Evolutionary conservation across 2,888 invertebrate species (phyloP), one percentile per base, ranked within the genome.

Genomic region (Scotopteryx bipunctaria): DNA sequence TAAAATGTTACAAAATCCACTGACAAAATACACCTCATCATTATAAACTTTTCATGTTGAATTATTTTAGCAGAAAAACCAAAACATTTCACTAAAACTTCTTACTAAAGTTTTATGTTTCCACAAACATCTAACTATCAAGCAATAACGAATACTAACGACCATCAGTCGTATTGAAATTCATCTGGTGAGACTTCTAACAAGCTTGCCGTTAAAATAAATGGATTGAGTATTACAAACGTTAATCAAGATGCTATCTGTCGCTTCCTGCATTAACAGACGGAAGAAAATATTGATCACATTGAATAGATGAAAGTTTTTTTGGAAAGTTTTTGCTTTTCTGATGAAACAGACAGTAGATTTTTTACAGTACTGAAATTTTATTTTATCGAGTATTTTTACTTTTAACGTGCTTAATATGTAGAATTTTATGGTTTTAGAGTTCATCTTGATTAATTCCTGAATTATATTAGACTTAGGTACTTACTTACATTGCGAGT

Each of bases 91-190:
- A 1, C 1, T 9, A 27, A 8, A 9, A 8, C 2, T 23, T 23
- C 6, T 6, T 23, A 1, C 27, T 0, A 13, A 6, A 27, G 13
- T 15, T 25, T 40, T 27, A 16, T 25, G 17, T 13, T 40, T 32
- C 32, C 31, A 38, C 21, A 36, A 27, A 11, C 35, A 42, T 31
- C 29, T 41, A 41, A 43, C 47, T 25, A 38, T 6, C 29, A 40
- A 32, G n/a, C n/a, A 25, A 47, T 35, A 47, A 46, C 31, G 31
- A 48, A 60, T 69, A 73, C 65, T 66, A 67, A 72, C 65, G 65
- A 64, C 70, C 69, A 74, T 76, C 78, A 73, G 59, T 68, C 69
- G 74, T 71, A 80, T 78, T 76, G 69, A 71, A 73, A 70, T 72
- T 73, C 69, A 66, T 72, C 64, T 64, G 64, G 59, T 54, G 63